Percentiles rank a stretch among this genome's conserved stretches.
Evolutionary conservation across 2,888 invertebrate genomes (phyloP).

Genomic region (Sinelater perroti): DNA sequence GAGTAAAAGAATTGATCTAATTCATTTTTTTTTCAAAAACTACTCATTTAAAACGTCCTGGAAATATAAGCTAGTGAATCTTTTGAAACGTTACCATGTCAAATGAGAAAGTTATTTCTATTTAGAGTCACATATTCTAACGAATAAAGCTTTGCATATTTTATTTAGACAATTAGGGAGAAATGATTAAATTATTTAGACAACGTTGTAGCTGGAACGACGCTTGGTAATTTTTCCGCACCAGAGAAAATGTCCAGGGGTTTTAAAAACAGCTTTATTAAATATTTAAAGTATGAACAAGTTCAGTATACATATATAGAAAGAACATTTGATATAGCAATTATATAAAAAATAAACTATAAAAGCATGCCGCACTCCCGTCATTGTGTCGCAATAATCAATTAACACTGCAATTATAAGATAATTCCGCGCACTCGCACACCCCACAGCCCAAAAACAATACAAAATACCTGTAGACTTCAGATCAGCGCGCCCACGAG

Average conservation of each 20-base stretch:
- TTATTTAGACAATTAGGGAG: too few species aligned
- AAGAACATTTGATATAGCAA: slow-evolving; percentile 31
- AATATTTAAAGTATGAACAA: slow-evolving; percentile 37
- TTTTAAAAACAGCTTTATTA: slow-evolving; percentile 37
- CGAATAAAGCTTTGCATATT: neutral
- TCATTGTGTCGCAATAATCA: neutral
- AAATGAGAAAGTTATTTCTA: too few species aligned
- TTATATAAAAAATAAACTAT: slow-evolving; percentile 35
- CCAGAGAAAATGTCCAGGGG: neutral
- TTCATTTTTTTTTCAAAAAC: too few species aligned
- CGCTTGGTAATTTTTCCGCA: too few species aligned
- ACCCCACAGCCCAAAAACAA: slow-evolving; percentile 24
- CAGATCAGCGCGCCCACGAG: slow-evolving; percentile 14
- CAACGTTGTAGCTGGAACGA: too few species aligned
- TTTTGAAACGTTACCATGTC: too few species aligned
- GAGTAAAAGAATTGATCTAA: too few species aligned
- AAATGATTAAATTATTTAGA: too few species aligned
- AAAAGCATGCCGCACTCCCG: slow-evolving; percentile 19
- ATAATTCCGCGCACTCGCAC: too few species aligned
- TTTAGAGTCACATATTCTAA: too few species aligned
- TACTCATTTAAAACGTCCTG: too few species aligned
- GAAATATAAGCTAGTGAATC: too few species aligned
- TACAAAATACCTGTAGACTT: slow-evolving; percentile 23
- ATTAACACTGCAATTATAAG: slow-evolving; percentile 25
- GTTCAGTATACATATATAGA: slow-evolving; percentile 37